These are phyloP conservation scores for Apis mellifera DNA, from an alignment of 1,140 invertebrate genomes.

Conservation along the genomic window Amel_HAv3.1 CM009937.2:9357001-9357500, in stretches of 20 bases:
- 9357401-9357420: background rate
- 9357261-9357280: constrained; percentile 1
- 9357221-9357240: background rate
- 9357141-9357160: too few species aligned
- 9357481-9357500: too few species aligned
- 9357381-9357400: background rate
- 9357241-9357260: background rate
- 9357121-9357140: background rate
- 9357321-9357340: constrained; percentile 40
- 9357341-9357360: constrained; percentile 2
- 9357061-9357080: too few species aligned
- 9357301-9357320: constrained; percentile 38
- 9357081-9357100: too few species aligned
- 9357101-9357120: too few species aligned
- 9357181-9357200: background rate
- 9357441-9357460: too few species aligned
- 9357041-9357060: too few species aligned
- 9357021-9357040: too few species aligned
- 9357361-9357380: background rate
- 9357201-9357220: constrained; percentile 28
- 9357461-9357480: too few species aligned
- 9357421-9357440: background rate
- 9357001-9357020: too few species aligned
- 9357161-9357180: background rate
- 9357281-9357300: constrained; percentile 44